phyloP scores from a whole-genome alignment of 2,888 invertebrate species.

The Aleiodes alternator region DNA sequence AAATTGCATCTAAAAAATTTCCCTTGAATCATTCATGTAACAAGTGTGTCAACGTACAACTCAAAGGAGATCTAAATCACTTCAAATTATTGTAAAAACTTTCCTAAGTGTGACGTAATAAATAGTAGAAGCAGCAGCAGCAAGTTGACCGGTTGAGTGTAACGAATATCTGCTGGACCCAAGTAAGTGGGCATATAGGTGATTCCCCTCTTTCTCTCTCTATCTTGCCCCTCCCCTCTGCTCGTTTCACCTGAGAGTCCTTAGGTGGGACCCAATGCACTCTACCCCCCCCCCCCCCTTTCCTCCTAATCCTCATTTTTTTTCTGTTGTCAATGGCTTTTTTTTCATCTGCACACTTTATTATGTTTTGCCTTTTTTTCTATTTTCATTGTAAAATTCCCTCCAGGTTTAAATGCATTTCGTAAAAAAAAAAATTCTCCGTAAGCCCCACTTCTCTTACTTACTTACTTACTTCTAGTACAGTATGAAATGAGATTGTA shows the following conservation, averaged over 20 bases:
- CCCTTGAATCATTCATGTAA: conserved; percentile 1
- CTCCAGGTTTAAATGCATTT: conserved; percentile 21
- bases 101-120: conserved; percentile 63
- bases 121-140: conserved; percentile 56
- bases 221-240: conserved; percentile 43
- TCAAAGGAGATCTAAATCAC: conserved; percentile 30
- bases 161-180: conserved; percentile 51
- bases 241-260: conserved; percentile 1
- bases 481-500: conserved; percentile 15
- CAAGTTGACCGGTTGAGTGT: conserved; percentile 49
- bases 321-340: conserved; percentile 29
- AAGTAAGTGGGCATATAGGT: conserved; percentile 35
- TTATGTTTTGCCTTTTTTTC: background rate
- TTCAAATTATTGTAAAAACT: conserved; percentile 61
- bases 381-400: conserved; percentile 7
- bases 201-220: conserved; percentile 46
- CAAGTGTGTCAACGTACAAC: conserved; percentile 29
- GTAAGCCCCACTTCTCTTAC: conserved; percentile 61
- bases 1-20: background rate
- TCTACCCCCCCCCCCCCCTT: background rate
- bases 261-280: conserved; percentile 12
- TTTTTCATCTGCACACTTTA: conserved; percentile 12
- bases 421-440: conserved; percentile 24
- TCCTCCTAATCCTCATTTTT: background rate
- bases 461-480: background rate